Conservation (phyloP, 2,888 invertebrate species). For the Colostygia pectinataria region DNA sequence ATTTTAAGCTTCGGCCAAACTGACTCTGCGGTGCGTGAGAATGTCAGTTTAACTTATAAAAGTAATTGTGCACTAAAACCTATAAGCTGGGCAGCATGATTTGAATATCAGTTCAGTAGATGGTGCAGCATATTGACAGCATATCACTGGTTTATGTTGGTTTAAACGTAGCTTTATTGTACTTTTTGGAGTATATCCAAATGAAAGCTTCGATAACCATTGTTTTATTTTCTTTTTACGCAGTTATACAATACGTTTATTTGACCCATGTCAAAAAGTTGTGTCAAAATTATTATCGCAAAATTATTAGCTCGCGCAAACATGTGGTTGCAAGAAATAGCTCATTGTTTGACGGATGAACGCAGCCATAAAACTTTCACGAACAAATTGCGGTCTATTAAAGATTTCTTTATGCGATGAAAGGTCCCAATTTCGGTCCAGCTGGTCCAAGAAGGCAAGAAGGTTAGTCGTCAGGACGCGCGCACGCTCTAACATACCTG, state of each 20-base stretch:
- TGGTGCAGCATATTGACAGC: no score
- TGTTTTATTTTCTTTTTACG: background rate
- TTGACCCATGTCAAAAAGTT: background rate
- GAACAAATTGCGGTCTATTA: constrained; percentile 62
- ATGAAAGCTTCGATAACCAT: constrained; percentile 16
- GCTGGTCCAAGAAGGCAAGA: constrained; percentile 67
- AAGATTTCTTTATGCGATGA: constrained; percentile 65
- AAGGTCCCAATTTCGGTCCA: constrained; percentile 64
- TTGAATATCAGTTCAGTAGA: no score
- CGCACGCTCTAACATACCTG: constrained; percentile 44
- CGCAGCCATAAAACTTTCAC: constrained; percentile 67
- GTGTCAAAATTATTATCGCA: no score
- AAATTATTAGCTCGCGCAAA: constrained; percentile 4
- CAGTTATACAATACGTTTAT: background rate
- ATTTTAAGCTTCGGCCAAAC: constrained; percentile 4
- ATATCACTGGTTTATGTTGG: background rate
- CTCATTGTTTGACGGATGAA: constrained; percentile 45
- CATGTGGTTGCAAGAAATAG: constrained; percentile 27
- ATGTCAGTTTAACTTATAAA: no score
- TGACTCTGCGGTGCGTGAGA: no score
- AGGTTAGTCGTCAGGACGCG: constrained; percentile 50
- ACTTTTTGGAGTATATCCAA: constrained; percentile 41
- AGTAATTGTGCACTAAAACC: no score
- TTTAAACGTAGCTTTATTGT: constrained; percentile 34
- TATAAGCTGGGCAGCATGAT: no score